Percentiles rank a stretch among this genome's conserved stretches.
These are phyloP conservation scores for Rhopalosiphum maidis DNA, from an alignment of 1,140 invertebrate genomes.

Conservation along the genomic window DNA sequence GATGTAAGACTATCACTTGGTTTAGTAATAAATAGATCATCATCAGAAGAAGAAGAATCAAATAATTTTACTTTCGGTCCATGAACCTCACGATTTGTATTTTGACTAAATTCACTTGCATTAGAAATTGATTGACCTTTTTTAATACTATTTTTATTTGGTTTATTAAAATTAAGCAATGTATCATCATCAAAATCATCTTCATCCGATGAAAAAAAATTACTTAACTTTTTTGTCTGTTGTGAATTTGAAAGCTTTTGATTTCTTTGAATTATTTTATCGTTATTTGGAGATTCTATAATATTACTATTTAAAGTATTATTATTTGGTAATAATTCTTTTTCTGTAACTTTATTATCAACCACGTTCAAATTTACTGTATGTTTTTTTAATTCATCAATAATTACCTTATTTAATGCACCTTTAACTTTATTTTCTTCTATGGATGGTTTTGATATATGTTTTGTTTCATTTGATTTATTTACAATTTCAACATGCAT, in stretches of 20 bases:
- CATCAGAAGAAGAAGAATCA: slow-evolving; percentile 55
- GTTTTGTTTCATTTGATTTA: not conserved
- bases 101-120: not conserved
- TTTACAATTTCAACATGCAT: not conserved
- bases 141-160: not conserved
- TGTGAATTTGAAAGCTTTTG: not conserved
- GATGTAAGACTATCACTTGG: not conserved
- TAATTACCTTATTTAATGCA: not conserved
- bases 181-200: slow-evolving; percentile 8
- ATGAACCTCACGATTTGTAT: not conserved
- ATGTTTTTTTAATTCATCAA: not conserved
- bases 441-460: not conserved
- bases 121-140: not conserved
- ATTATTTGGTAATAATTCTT: not conserved
- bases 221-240: not conserved
- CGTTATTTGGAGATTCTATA: not conserved
- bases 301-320: not conserved
- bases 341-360: not conserved
- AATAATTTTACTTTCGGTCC: not conserved
- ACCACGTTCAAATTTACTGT: not conserved
- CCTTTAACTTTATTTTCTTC: not conserved
- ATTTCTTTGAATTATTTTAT: not conserved
- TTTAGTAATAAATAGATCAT: slow-evolving; percentile 42
- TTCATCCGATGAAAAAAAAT: slow-evolving; percentile 54
- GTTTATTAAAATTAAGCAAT: not conserved